phyloP scores from a whole-genome alignment of 1,140 invertebrate species.

The Metopolophium dirhodum region DNA sequence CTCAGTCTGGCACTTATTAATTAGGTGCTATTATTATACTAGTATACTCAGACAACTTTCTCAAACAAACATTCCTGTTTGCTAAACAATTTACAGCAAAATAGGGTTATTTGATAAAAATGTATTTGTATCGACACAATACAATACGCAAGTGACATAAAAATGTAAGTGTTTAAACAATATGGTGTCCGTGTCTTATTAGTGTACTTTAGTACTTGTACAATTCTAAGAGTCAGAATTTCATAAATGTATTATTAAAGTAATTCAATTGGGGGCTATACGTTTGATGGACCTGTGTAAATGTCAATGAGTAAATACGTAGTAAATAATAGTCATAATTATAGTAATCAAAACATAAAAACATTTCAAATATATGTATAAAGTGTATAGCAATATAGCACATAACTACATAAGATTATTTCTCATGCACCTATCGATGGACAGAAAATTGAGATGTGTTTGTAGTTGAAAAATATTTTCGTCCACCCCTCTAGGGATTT shows the following conservation, averaged over 20 bases:
- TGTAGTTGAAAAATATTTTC: background rate
- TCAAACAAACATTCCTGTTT: too few species aligned
- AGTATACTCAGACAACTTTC: too few species aligned
- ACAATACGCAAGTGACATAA: background rate
- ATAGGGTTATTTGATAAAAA: too few species aligned
- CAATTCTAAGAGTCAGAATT: background rate
- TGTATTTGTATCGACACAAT: background rate
- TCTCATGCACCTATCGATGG: background rate
- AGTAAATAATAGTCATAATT: too few species aligned
- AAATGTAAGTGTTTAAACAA: background rate
- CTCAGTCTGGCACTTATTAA: too few species aligned
- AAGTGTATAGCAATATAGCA: background rate
- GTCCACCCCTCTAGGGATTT: background rate
- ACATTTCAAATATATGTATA: background rate
- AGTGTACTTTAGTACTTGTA: too few species aligned
- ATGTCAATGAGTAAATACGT: background rate
- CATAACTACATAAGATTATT: too few species aligned
- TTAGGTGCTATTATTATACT: too few species aligned
- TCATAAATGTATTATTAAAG: background rate
- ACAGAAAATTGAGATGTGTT: background rate
- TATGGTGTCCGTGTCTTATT: background rate
- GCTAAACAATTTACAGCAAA: too few species aligned
- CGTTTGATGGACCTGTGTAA: background rate
- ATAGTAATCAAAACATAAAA: background rate
- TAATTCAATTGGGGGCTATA: background rate